Base-by-base conservation (phyloP, 2,113 vertebrate genomes). In the Xiphorhynchus elegans region DNA sequence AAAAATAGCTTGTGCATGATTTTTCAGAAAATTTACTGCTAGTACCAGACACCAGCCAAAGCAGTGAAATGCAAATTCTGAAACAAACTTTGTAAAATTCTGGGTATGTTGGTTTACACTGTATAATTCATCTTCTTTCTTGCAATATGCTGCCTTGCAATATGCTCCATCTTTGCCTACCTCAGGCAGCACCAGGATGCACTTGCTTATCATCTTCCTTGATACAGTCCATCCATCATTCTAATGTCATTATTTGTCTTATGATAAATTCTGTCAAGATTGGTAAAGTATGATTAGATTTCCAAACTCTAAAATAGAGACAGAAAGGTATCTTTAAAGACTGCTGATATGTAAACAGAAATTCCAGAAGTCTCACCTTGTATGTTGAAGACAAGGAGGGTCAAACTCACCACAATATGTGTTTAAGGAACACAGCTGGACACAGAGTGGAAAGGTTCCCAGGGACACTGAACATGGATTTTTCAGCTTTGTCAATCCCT, bases 201-300 rank as follows among this genome's bases (percentile, higher is more conserved):
- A 67, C 33, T 80, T 78, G 42, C 64, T 94, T 72, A 72, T 89
- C 68, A 81, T 87, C 69, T 56, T 72, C 55, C 47, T 70, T 79
- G 52, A 85, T 75, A 42, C 11, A 79, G 33, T 52, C n/a, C 40
- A 72, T 89, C 35, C 24, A 78, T 82, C 69, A 84, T 72, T 89
- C 52, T 89, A 75, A 93, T 64, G 47, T 93, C 52, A 91, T 89
- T 93, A 79, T 94, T 87, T 91, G 66, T 91, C 69, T 87, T 87
- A 85, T 72, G 60, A 94, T 76, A 94, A 93, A 93, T 82, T 89
- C 81, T 93, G 49, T 79, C 60, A 87, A 74, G 52, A 82, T 59
- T 82, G 17, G 24, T 75, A 60, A 47, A 55, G 18, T 78, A 50
- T 26, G 47, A 84, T 91, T 91, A 67, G 60, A 53, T 50, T 78